Base-by-base conservation (phyloP, 1,140 invertebrate genomes). In the Pogonomyrmex californicus region DNA sequence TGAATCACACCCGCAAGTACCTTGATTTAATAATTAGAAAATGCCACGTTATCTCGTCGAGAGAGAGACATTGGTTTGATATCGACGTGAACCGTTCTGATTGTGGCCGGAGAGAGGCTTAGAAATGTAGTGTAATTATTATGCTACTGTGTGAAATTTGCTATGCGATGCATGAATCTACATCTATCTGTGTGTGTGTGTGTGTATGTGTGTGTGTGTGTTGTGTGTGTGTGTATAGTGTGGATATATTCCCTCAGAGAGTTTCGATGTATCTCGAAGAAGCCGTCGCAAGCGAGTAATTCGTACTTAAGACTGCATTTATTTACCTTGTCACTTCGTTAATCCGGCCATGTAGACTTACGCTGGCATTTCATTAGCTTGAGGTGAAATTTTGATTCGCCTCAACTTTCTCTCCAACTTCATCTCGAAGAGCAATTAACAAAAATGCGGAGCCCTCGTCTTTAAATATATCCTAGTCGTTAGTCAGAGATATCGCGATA, bases 181-280 rank as follows among this genome's bases (percentile, higher is more conserved):
- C 58, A 41, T 82, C 78, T 87, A 79, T 30, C 56, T 81, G 56
- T 14, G 30, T 73, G 75, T 75, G 14, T 51, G 12, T 86, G 14
- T 66, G 58, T 86, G 36, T 82, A 3, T 33, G 38, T 56, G 9
- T 65, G 9, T 68, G 3, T 77, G 6, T 87, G 30, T 88, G n/a
- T 76, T 30, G 12, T 36, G 14, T 62, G 9, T 33, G 65, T 87
- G 58, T 73, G 36, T 75, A 77, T 38, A 90, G 58, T 60, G 56
- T 62, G 75, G 49, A 78, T 89, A 79, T 44, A 68, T 12, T 77
- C 85, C 60, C 33, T 89, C 56, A 63, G 70, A 92, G 87, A 91
- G 71, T 87, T 93, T 94, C 93, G 93, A 94, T 94, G 93, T 94
- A 91, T 94, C 88, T 92, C 88, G 91, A 93, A 93, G 87, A 94